Conservation (phyloP, 1,140 invertebrate genomes). For the Trachelipus rathkii region DNA sequence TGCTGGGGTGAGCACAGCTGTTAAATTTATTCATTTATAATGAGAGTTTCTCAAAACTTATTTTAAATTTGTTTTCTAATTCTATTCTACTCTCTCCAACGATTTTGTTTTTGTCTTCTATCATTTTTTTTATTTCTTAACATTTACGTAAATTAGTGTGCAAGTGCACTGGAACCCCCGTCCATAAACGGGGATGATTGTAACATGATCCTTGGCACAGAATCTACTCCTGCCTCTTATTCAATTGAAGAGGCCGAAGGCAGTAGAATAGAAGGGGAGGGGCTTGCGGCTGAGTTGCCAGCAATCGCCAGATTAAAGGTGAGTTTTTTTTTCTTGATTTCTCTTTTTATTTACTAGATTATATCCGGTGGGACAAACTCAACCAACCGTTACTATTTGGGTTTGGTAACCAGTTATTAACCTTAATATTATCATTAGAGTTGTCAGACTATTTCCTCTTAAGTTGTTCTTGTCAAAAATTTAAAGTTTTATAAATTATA, state of each 20-base stretch:
- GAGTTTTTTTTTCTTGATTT: not conserved
- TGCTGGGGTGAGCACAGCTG: too few species aligned
- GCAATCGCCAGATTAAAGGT: not conserved
- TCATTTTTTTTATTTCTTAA: not conserved
- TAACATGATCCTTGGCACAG: not conserved
- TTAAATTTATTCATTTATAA: too few species aligned
- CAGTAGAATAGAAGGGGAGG: not conserved
- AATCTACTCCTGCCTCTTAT: not conserved
- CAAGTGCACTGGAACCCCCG: not conserved
- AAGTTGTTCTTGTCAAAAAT: too few species aligned
- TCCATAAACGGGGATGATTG: not conserved
- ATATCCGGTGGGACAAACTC: not conserved
- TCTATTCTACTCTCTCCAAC: too few species aligned
- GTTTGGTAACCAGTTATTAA: too few species aligned
- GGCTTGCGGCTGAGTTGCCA: not conserved
- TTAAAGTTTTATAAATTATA: too few species aligned
- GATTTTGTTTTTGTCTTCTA: not conserved
- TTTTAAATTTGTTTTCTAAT: too few species aligned
- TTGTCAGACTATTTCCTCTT: too few species aligned
- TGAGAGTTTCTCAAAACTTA: too few species aligned
- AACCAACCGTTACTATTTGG: too few species aligned
- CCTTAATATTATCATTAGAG: too few species aligned
- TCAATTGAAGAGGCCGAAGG: not conserved
- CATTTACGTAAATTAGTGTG: not conserved
- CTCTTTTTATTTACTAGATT: not conserved